phyloP scores from a whole-genome alignment of 2,797 vertebrate species.

The Clamator glandarius region DNA sequence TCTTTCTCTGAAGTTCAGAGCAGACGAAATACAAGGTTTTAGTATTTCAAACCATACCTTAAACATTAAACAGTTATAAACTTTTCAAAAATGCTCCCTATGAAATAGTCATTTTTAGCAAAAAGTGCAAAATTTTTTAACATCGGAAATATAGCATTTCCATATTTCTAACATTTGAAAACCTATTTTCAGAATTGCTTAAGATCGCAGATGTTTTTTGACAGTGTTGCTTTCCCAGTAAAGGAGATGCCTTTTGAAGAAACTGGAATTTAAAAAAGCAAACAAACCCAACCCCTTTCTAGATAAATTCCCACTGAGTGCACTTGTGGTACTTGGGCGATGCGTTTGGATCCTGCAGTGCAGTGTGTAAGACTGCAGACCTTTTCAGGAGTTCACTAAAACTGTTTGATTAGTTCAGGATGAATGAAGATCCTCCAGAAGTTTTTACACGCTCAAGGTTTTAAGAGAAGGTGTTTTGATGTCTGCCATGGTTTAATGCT shows the following conservation, averaged over 20 bases:
- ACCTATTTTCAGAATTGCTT: not conserved
- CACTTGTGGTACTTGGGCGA: not conserved
- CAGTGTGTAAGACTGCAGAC: not conserved
- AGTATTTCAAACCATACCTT: conserved; percentile 3
- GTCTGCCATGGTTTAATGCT: not conserved
- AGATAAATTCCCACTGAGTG: not conserved
- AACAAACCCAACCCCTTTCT: not conserved
- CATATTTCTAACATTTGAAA: not conserved
- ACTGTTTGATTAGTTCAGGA: not conserved
- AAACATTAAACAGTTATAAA: conserved; percentile 13
- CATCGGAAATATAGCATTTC: not conserved
- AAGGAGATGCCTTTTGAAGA: not conserved
- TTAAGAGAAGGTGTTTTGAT: not conserved
- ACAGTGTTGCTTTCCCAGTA: not conserved
- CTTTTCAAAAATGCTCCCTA: not conserved
- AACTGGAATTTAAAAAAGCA: not conserved
- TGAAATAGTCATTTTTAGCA: not conserved
- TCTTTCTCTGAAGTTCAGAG: not conserved
- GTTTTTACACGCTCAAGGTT: not conserved
- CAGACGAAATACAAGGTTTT: not conserved
- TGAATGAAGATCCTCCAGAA: not conserved
- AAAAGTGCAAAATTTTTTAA: not conserved
- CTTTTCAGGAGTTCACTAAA: not conserved
- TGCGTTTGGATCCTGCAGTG: not conserved
- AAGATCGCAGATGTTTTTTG: not conserved